Evolutionary conservation across 2,888 invertebrate genomes (phyloP).

Genomic region (Orthosia incerta): DNA sequence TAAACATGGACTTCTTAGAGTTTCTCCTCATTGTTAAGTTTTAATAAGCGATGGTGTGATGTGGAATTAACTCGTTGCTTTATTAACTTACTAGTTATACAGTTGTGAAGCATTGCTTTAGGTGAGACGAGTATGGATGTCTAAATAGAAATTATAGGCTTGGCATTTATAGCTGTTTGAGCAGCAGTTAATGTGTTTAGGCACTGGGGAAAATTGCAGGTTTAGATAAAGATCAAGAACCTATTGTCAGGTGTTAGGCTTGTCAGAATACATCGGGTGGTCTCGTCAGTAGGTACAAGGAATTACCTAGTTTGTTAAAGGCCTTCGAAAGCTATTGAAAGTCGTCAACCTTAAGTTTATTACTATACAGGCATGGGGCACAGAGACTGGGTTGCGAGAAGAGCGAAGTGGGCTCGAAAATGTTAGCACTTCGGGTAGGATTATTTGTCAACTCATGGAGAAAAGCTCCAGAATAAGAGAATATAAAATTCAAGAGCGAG

Average conservation of each 20-base stretch:
- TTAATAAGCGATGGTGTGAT: conserved; percentile 60
- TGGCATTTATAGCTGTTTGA: conserved; percentile 33
- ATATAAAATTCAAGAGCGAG: too few species aligned
- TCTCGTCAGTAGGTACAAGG: background rate
- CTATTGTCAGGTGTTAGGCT: background rate
- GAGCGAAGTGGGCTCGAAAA: too few species aligned
- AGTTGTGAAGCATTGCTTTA: conserved; percentile 40
- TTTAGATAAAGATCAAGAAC: conserved; percentile 1
- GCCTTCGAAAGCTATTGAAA: background rate
- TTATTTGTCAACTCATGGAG: too few species aligned
- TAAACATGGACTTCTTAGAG: conserved; percentile 63
- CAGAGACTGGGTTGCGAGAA: too few species aligned
- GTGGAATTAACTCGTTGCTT: conserved; percentile 52
- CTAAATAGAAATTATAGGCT: conserved; percentile 52
- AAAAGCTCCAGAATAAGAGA: too few species aligned
- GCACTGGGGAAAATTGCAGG: conserved; percentile 22
- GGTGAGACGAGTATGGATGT: conserved; percentile 25
- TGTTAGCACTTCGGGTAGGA: too few species aligned
- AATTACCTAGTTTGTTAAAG: background rate
- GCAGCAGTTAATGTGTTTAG: conserved; percentile 9
- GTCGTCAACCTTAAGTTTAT: background rate
- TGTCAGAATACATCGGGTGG: background rate
- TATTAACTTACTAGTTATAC: conserved; percentile 54
- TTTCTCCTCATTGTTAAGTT: conserved; percentile 57
- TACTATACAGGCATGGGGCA: too few species aligned